A percentile compares a stretch with the other conserved stretches of the same genome.
Evolutionary conservation across 2,113 vertebrate genomes (phyloP).

Genomic region (Rhea americana): DNA sequence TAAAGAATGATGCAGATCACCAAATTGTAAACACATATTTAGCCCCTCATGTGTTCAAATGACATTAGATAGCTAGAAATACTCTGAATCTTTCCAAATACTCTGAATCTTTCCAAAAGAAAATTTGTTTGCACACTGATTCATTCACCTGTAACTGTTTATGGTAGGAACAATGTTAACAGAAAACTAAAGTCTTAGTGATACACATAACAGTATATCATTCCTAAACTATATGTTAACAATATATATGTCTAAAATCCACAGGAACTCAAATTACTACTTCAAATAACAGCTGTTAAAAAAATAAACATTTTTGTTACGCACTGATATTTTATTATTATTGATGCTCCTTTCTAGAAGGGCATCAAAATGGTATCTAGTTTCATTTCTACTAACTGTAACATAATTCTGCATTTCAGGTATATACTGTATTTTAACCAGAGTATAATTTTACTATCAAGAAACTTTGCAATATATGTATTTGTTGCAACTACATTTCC

Average conservation of each 20-base stretch:
- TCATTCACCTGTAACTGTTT: background rate
- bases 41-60: background rate
- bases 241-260: background rate
- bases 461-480: slow-evolving; percentile 49
- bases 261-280: background rate
- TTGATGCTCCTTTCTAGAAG: slow-evolving; percentile 10
- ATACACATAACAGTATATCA: background rate
- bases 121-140: background rate
- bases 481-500: slow-evolving; percentile 43
- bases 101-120: no score
- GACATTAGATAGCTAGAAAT: slow-evolving; percentile 1
- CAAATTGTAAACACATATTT: slow-evolving; percentile 16
- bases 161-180: background rate
- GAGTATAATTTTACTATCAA: slow-evolving; percentile 56
- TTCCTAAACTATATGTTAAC: background rate
- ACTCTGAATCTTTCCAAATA: background rate
- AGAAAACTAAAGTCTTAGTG: background rate
- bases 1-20: slow-evolving; percentile 10
- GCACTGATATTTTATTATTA: background rate
- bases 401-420: slow-evolving; percentile 55
- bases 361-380: background rate
- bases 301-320: background rate
- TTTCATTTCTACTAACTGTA: background rate
- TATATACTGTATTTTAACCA: background rate
- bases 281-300: slow-evolving; percentile 12